Evolutionary conservation across 2,113 vertebrate species (phyloP).

Genomic region (Melanerpes formicivorus): DNA sequence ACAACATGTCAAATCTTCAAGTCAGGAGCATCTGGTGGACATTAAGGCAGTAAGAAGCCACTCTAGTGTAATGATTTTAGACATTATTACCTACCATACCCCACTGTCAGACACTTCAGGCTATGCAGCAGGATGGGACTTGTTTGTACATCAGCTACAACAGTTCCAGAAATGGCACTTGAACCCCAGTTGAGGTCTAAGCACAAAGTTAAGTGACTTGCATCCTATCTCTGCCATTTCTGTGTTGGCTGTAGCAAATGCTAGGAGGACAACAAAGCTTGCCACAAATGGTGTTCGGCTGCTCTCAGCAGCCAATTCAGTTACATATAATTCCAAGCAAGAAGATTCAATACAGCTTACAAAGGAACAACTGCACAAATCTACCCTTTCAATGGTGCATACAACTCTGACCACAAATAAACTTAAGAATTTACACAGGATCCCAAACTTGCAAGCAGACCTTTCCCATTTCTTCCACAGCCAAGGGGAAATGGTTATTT

Average conservation of each 20-base stretch:
- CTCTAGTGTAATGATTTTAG: background rate
- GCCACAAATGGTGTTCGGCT: background rate
- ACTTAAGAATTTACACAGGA: background rate
- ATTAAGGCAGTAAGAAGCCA: background rate
- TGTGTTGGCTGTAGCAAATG: rapidly evolving
- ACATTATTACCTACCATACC: background rate
- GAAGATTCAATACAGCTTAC: background rate
- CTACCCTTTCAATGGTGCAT: background rate
- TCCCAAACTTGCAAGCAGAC: background rate
- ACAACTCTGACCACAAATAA: background rate
- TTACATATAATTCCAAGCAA: background rate
- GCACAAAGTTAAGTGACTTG: background rate
- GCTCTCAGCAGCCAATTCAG: background rate
- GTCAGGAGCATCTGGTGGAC: background rate
- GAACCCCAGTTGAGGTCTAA: background rate
- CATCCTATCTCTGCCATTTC: background rate
- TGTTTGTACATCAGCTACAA: background rate
- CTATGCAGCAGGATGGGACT: background rate
- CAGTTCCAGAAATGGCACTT: background rate
- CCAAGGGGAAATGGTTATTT: too few species aligned
- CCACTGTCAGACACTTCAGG: background rate
- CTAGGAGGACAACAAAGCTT: background rate
- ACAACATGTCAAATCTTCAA: background rate
- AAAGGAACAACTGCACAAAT: background rate
- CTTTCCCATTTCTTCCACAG: background rate